Conservation (phyloP, 2,797 vertebrate genomes). For the Lacerta viridis region DNA sequence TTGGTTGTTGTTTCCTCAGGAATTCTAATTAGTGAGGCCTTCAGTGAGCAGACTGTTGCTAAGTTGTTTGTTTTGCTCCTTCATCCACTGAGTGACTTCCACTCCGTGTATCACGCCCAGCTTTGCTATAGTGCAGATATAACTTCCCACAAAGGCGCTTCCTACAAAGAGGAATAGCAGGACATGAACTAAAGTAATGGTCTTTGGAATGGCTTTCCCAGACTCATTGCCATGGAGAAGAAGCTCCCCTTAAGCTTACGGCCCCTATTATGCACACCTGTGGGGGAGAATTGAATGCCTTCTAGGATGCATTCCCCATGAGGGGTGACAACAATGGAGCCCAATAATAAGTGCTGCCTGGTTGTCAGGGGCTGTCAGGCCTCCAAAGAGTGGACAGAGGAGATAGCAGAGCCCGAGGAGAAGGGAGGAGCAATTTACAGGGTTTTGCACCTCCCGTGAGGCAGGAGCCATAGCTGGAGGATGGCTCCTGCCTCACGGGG, state of each 20-base stretch:
- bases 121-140: not conserved
- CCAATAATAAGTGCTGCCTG: not conserved
- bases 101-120: not conserved
- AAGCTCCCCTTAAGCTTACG: not conserved
- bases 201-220: not conserved
- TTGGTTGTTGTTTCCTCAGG: not conserved
- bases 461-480: no score
- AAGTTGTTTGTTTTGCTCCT: slow-evolving; percentile 46
- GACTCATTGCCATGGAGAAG: not conserved
- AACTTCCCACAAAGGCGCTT: not conserved
- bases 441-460: no score
- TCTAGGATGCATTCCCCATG: not conserved
- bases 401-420: no score
- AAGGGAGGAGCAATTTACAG: no score
- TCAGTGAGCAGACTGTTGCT: not conserved
- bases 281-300: not conserved
- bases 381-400: no score
- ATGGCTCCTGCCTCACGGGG: no score
- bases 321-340: not conserved
- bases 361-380: no score
- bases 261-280: not conserved
- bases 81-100: not conserved
- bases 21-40: slow-evolving; percentile 34
- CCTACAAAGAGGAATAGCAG: not conserved
- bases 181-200: not conserved